phyloP scores from a whole-genome alignment of 2,888 invertebrate genomes.

The Patella pellucida region DNA sequence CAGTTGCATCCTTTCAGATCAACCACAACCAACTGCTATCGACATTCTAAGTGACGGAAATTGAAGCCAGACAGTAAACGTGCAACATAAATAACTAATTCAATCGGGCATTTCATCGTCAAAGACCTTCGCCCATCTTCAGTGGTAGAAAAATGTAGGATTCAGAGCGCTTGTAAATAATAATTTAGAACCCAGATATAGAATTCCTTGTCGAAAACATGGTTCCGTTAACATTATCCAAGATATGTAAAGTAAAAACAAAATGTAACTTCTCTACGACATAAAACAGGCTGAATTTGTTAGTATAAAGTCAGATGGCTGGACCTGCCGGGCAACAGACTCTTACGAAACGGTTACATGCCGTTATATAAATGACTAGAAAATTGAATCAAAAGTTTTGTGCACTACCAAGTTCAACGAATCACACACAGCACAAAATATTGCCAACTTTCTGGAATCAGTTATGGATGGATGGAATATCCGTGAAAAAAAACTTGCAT shows the following conservation, averaged over 20 bases:
- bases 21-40: too few species aligned
- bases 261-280: neutral
- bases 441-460: neutral
- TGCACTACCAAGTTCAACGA: too few species aligned
- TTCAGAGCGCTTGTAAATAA: too few species aligned
- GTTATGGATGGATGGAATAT: constrained; percentile 11
- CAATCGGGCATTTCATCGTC: too few species aligned
- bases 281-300: constrained; percentile 8
- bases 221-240: constrained; percentile 12
- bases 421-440: constrained; percentile 19
- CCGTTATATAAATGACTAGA: constrained; percentile 19
- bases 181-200: constrained; percentile 14
- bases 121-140: too few species aligned
- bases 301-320: constrained; percentile 24
- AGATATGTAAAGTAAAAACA: constrained; percentile 2
- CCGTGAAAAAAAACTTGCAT: neutral
- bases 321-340: constrained; percentile 19
- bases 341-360: constrained; percentile 21
- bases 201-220: constrained; percentile 18
- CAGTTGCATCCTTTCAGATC: too few species aligned
- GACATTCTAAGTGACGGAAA: too few species aligned
- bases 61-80: too few species aligned
- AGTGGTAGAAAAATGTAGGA: too few species aligned
- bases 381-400: constrained; percentile 11
- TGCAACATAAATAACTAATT: too few species aligned